Evolutionary conservation across 2,888 invertebrate species (phyloP).

Genomic region (Agonum fuliginosum): DNA sequence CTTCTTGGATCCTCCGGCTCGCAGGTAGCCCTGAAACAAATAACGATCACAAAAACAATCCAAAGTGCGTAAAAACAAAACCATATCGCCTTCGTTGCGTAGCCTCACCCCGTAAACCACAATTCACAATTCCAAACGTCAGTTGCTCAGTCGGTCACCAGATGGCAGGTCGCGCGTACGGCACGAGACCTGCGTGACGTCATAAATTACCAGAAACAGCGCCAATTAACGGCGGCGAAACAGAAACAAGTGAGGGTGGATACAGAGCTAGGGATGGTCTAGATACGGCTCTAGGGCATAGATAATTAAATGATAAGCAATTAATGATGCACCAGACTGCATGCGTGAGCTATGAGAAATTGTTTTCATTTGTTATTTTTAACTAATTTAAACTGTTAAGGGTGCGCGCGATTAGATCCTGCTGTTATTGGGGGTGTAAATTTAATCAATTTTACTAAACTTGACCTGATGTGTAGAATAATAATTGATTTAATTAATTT

Average conservation of each 20-base stretch:
- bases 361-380: slow-evolving; percentile 48
- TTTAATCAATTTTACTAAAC: slow-evolving; percentile 15
- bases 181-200: slow-evolving; percentile 54
- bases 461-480: background rate
- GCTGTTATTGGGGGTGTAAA: slow-evolving; percentile 10
- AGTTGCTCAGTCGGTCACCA: slow-evolving; percentile 45
- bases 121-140: slow-evolving; percentile 46
- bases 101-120: slow-evolving; percentile 24
- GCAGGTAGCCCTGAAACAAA: slow-evolving; percentile 47
- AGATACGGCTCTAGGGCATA: slow-evolving; percentile 2
- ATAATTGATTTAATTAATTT: background rate
- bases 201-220: slow-evolving; percentile 50
- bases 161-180: slow-evolving; percentile 57
- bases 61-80: slow-evolving; percentile 41
- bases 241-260: slow-evolving; percentile 25
- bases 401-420: background rate
- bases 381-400: slow-evolving; percentile 55
- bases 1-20: slow-evolving; percentile 4
- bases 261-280: background rate
- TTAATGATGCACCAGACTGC: slow-evolving; percentile 46
- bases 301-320: slow-evolving; percentile 58
- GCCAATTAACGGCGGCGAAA: slow-evolving; percentile 55
- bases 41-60: slow-evolving; percentile 18
- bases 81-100: slow-evolving; percentile 19
- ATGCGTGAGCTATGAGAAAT: slow-evolving; percentile 56